phyloP scores from a whole-genome alignment of 2,797 vertebrate genomes.

The Betta splendens region DNA sequence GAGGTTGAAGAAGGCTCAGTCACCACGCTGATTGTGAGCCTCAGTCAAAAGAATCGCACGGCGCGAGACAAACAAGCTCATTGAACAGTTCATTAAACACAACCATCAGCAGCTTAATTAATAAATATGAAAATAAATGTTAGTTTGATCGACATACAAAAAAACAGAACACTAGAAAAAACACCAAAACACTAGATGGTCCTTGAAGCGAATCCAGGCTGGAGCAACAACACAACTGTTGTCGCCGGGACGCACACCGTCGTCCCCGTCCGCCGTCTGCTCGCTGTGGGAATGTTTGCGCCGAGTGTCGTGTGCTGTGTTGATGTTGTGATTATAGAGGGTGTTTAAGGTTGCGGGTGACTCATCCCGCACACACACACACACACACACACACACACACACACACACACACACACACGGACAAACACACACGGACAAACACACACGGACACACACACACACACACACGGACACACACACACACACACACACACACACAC shows the following conservation, averaged over 20 bases:
- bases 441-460: conserved; percentile 31
- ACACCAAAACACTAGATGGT: conserved; percentile 55
- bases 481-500: conserved; percentile 18
- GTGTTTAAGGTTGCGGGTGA: conserved; percentile 75
- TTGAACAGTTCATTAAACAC: too few relatives aligned
- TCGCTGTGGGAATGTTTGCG: conserved; percentile 69
- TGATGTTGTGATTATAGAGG: conserved; percentile 74
- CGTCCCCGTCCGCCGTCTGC: conserved; percentile 31
- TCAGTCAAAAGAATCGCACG: too few relatives aligned
- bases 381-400: conserved; percentile 22
- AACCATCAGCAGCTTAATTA: not conserved
- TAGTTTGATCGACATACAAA: not conserved
- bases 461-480: conserved; percentile 30
- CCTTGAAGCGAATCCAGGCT: conserved; percentile 41
- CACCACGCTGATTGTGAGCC: too few relatives aligned
- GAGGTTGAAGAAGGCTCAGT: too few relatives aligned
- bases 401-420: conserved; percentile 29
- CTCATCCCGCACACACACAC: conserved; percentile 58
- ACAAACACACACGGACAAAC: too few relatives aligned
- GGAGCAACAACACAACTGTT: conserved; percentile 51
- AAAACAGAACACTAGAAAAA: conserved; percentile 54
- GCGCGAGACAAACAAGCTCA: too few relatives aligned
- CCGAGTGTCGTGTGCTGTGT: conserved; percentile 58
- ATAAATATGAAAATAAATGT: too few relatives aligned
- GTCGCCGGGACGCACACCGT: conserved; percentile 7